These are phyloP conservation scores for Ataeniobius toweri DNA, from an alignment of 2,797 vertebrate species.

Conservation along the genomic window DNA sequence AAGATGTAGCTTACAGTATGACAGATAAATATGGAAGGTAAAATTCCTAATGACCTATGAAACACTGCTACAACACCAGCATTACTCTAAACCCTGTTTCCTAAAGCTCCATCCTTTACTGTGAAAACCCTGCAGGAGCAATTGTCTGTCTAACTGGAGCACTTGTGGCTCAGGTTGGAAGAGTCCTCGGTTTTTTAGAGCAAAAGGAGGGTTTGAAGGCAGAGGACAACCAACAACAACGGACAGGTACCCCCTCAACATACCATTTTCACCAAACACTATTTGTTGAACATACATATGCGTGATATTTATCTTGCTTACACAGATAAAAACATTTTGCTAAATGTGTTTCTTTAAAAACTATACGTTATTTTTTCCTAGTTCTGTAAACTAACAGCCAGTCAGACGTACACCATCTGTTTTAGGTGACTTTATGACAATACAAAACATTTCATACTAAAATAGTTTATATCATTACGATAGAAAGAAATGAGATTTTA, in stretches of 20 bases:
- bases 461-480: neutral
- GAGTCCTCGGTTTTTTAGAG: neutral
- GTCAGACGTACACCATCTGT: neutral
- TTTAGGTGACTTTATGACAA: neutral
- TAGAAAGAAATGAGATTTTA: neutral
- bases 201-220: too few relatives aligned
- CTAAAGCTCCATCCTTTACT: neutral
- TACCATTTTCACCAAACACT: too few relatives aligned
- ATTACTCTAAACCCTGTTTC: neutral
- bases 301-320: neutral
- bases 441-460: neutral
- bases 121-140: neutral
- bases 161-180: neutral
- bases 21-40: neutral
- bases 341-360: too few relatives aligned
- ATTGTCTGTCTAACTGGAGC: neutral
- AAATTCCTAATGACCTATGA: neutral
- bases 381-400: too few relatives aligned
- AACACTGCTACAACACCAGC: neutral
- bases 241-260: too few relatives aligned
- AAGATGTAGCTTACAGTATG: neutral
- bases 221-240: too few relatives aligned
- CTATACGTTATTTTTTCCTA: too few relatives aligned
- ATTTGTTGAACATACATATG: too few relatives aligned
- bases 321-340: too few relatives aligned